A percentile compares a stretch with the other conserved stretches of the same genome.
phyloP scores from a whole-genome alignment of 2,113 vertebrate genomes.

The Edolisoma coerulescens region DNA sequence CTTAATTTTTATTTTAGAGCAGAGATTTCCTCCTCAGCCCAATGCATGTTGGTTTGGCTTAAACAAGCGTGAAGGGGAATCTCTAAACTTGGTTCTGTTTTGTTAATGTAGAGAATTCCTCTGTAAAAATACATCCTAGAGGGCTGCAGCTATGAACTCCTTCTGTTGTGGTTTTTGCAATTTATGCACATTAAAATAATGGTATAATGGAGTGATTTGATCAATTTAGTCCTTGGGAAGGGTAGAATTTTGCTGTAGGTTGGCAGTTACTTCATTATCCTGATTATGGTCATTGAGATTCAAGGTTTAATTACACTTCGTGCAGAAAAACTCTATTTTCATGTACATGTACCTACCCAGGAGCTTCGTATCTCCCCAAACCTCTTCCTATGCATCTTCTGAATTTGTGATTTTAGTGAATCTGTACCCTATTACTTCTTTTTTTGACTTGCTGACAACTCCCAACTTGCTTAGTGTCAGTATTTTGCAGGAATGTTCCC shows the following conservation, averaged over 20 bases:
- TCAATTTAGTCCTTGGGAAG: not conserved
- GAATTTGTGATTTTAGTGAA: not conserved
- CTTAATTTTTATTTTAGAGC: not conserved
- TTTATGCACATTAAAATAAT: not conserved
- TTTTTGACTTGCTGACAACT: not conserved
- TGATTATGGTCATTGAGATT: not conserved
- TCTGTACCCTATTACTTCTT: fast-evolving
- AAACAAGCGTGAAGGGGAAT: not conserved
- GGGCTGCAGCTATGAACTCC: not conserved
- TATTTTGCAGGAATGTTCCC: not conserved
- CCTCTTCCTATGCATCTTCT: not conserved
- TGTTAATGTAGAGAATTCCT: not conserved
- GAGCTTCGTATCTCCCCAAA: not conserved
- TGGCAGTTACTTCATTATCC: not conserved
- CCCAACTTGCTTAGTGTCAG: not conserved
- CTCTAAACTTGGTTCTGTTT: not conserved
- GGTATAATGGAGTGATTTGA: not conserved
- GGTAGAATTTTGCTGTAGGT: not conserved
- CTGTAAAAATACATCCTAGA: not conserved
- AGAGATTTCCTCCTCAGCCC: not conserved
- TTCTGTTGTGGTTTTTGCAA: not conserved
- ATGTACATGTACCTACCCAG: fast-evolving
- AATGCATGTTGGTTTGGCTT: not conserved
- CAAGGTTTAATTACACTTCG: not conserved
- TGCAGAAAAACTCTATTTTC: not conserved